These are phyloP conservation scores for Orestias chungarensis DNA, from an alignment of 2,797 vertebrate species.

Conservation along the genomic window DNA sequence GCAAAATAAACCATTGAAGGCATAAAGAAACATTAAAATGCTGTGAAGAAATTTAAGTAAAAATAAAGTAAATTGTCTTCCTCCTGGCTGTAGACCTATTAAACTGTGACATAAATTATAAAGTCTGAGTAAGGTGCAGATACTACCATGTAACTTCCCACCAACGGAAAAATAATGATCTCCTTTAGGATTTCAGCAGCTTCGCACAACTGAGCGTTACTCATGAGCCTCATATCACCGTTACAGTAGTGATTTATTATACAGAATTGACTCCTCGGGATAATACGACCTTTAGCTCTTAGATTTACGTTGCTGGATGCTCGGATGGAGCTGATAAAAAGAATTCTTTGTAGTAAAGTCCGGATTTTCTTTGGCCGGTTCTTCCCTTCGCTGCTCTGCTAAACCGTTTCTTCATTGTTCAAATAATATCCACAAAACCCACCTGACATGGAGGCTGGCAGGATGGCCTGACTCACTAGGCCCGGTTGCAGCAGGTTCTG, in stretches of 20 bases:
- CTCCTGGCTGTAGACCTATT: neutral
- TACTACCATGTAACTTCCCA: too few species aligned
- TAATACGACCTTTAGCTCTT: neutral
- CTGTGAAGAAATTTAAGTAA: neutral
- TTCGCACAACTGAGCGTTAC: conserved; percentile 2
- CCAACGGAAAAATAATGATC: neutral
- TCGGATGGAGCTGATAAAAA: neutral
- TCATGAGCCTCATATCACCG: conserved; percentile 7
- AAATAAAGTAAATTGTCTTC: neutral
- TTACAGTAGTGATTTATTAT: neutral
- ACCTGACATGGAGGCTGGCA: conserved; percentile 96
- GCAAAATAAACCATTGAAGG: neutral
- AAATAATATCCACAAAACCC: conserved; percentile 26
- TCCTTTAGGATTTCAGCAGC: conserved; percentile 6
- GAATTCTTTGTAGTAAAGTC: neutral
- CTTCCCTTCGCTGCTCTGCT: neutral
- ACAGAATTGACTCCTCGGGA: neutral
- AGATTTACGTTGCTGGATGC: neutral
- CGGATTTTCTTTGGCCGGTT: neutral
- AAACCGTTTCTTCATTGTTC: neutral
- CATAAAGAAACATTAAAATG: conserved; percentile 16
- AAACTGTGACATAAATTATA: conserved; percentile 9
- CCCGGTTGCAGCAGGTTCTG: conserved; percentile 89
- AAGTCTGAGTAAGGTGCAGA: neutral
- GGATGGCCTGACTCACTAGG: conserved; percentile 93